A percentile compares a stretch with the other conserved stretches of the same genome.
Evolutionary conservation across 2,888 invertebrate species (phyloP).

Genomic region (Tubiluchus corallicola): DNA sequence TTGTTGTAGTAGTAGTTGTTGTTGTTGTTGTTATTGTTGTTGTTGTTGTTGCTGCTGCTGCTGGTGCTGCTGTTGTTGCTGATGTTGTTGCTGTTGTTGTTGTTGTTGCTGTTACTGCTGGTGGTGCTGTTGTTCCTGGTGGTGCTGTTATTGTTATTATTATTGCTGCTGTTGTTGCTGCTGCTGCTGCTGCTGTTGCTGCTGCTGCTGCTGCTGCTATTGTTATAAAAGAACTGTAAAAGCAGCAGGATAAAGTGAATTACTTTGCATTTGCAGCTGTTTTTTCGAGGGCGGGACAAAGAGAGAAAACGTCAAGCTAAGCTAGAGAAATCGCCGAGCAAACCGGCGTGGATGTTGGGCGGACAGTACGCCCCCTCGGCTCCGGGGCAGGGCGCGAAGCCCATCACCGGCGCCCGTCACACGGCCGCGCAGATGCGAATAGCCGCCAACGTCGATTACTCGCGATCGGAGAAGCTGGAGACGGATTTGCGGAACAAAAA

Average conservation of each 20-base stretch:
- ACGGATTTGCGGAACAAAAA: neutral
- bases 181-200: no score
- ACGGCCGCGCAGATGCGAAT: constrained; percentile 52
- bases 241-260: no score
- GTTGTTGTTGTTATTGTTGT: no score
- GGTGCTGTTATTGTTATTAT: no score
- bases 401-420: constrained; percentile 47
- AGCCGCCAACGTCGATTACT: constrained; percentile 21
- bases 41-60: no score
- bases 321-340: constrained; percentile 31
- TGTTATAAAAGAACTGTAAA: no score
- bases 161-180: no score
- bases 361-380: constrained; percentile 57
- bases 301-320: constrained; percentile 39
- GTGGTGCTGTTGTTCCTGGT: constrained; percentile 6
- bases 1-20: no score
- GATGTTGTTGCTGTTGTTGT: no score
- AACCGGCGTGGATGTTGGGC: constrained; percentile 47
- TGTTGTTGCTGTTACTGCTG: no score
- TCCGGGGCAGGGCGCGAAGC: constrained; percentile 34
- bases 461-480: neutral
- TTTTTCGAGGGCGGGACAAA: constrained; percentile 40
- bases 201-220: no score
- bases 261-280: constrained; percentile 31
- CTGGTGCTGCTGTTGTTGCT: no score